Base-by-base conservation (phyloP, 1,140 invertebrate species). In the Vanessa tameamea region DNA sequence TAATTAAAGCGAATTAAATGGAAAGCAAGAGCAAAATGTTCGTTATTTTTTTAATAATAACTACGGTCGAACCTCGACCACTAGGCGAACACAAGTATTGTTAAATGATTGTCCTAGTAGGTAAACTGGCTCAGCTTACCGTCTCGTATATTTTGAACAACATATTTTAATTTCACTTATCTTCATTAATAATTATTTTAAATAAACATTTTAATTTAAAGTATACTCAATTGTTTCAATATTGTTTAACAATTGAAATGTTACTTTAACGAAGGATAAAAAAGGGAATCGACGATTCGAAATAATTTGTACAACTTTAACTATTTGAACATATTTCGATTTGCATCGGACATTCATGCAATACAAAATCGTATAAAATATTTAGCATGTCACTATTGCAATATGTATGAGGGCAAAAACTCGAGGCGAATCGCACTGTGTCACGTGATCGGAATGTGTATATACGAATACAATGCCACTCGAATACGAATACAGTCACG, bases 371-470 rank as follows among this genome's bases (percentile, higher is more conserved):
- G 63, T 63, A 72, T 55, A 65, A 64, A 64, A 72, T 55, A 64
- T 73, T 73, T 63, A 67, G 55, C 47, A 50, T 61, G 55, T 63
- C 64, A 63, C 47, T 55, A 59, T 50, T 73, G 64, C 65, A 73
- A 73, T 61, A 73, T 73, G 72, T 57, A 68, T 55, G 72, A 57
- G 66, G 43, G 47, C 53, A 69, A 68, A 67, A 73, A 73, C 64
- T 63, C 20, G 59, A 61, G 64, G 53, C 72, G 64, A 63, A 61
- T 51, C 50, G 65, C 50, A 65, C 48, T 64, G 50, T 20, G 23
- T 23, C 61, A 64, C 72, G 72, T 73, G 72, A 61, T 47, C 47
- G 31, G 72, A 68, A 73, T 73, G 53, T 64, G 23, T 16, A 55
- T 48, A 66, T 59, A 47, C 20, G 55, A 63, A 63, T 63, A 70